Evolutionary conservation across 1,140 invertebrate species (phyloP), one percentile per base, ranked within the genome.

Genomic region (Leptinotarsa defecta): DNA sequence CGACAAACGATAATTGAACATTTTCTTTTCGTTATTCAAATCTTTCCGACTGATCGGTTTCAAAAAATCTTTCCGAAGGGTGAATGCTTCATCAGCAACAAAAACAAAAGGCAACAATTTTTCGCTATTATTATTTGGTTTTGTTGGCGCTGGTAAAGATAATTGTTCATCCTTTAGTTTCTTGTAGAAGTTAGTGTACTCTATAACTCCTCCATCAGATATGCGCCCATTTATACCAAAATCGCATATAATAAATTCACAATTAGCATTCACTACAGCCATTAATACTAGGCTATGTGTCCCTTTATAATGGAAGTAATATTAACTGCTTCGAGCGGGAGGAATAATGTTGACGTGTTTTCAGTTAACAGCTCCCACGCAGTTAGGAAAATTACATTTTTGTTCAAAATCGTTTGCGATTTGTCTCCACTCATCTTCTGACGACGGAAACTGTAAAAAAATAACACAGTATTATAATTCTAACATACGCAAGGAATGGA

Each of bases 61-160:
- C 83, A 88, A 82, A 57, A 88, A 73, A 75, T 86, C 79, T 68
- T 75, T 62, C 68, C 77, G 79, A 61, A 88, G 64, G 43, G 86
- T 80, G 83, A 89, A 90, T 65, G 86, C 87, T 74, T 88, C 86
- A 83, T 89, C 87, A 61, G 68, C 74, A 67, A 76, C 48, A 75
- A 78, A 78, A 13, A 76, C 71, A 74, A 61, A 76, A 68, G 8
- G 82, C 62, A 20, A 19, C 24, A 78, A 17, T 61, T 24, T 27
- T 67, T 70, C 20, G 43, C 49, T 70, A 20, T 13, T 17, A 24
- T 70, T 70, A 19, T 1, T 34, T 17, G 49, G 19, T 49, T 19
- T 19, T n/a, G 13, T 8, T 70, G 68, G 68, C 48, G 48, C 48
- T 70, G 34, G 11, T 49, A 70, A 49, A 8, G 19, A 48, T 43